Conservation (phyloP, 2,888 invertebrate species). For the Ceramica pisi region DNA sequence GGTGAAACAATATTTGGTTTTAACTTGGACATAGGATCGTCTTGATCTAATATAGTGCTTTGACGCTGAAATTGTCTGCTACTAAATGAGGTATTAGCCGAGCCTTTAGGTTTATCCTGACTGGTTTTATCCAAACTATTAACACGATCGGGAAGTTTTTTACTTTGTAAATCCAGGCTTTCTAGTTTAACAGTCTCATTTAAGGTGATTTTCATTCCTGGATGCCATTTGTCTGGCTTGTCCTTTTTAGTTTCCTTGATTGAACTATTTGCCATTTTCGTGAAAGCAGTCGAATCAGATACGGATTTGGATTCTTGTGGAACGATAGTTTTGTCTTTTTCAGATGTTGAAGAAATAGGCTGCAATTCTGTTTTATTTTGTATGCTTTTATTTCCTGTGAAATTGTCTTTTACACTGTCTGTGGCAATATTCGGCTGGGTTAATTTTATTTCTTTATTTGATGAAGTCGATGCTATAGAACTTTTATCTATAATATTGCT, state of each 20-base stretch:
- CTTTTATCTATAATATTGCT: conserved; percentile 26
- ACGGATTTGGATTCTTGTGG: conserved; percentile 7
- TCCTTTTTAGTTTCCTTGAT: conserved; percentile 25
- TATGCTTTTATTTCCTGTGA: conserved; percentile 17
- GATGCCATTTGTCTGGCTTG: conserved; percentile 2
- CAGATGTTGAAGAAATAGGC: conserved; percentile 7
- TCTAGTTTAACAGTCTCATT: conserved; percentile 40
- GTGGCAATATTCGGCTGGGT: conserved; percentile 22
- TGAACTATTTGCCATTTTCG: conserved; percentile 10
- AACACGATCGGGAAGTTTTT: conserved; percentile 14
- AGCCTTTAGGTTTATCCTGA: conserved; percentile 54
- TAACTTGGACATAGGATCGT: conserved; percentile 52
- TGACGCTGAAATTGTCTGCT: conserved; percentile 76
- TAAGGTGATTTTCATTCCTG: conserved; percentile 30
- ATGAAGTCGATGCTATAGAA: not conserved
- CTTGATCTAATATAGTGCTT: conserved; percentile 69
- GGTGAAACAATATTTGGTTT: conserved; percentile 35
- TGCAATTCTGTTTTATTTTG: conserved; percentile 19
- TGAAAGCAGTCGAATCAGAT: not conserved
- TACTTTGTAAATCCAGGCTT: conserved; percentile 10
- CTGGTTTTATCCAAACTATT: conserved; percentile 27
- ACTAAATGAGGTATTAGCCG: conserved; percentile 41
- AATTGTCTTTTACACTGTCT: conserved; percentile 17
- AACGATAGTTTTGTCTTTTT: conserved; percentile 16
- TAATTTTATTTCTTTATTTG: conserved; percentile 32